Percentiles rank a stretch among this genome's conserved stretches.
Conservation (phyloP, 1,140 invertebrate species). For the Magallana gigas region DNA sequence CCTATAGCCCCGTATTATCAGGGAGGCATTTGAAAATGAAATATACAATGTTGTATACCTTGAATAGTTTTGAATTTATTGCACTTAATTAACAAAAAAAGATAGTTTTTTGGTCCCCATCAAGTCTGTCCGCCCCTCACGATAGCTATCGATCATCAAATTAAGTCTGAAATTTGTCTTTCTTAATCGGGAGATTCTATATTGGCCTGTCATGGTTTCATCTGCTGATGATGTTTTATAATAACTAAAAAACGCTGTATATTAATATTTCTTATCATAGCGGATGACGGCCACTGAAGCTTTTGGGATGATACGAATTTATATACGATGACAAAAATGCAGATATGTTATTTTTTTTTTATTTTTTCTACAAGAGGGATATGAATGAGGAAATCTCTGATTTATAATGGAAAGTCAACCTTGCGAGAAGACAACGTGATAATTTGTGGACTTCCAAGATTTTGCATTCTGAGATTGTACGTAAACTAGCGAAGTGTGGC, state of each 20-base stretch:
- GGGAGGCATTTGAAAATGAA: neutral
- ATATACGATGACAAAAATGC: constrained; percentile 25
- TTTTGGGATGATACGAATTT: constrained; percentile 25
- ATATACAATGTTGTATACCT: constrained; percentile 31
- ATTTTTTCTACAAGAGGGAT: neutral
- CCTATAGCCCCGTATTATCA: constrained; percentile 18
- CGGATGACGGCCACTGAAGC: constrained; percentile 18
- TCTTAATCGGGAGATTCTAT: constrained; percentile 31
- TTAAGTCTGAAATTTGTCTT: constrained; percentile 30
- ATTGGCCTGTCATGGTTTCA: constrained; percentile 18
- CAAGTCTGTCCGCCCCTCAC: constrained; percentile 13
- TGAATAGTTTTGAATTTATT: constrained; percentile 23
- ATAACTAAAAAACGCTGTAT: constrained; percentile 15
- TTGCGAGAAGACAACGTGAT: constrained; percentile 6
- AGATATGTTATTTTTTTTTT: neutral
- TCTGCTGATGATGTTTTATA: constrained; percentile 30
- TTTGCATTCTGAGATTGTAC: constrained; percentile 5
- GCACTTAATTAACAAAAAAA: constrained; percentile 35
- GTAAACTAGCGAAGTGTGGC: constrained; percentile 44
- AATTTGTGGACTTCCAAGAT: constrained; percentile 10
- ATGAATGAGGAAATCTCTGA: neutral
- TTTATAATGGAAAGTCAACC: neutral
- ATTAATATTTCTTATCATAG: constrained; percentile 33
- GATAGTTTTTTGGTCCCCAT: neutral
- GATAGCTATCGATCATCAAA: constrained; percentile 33